Percentiles rank a stretch among this genome's conserved stretches.
These are phyloP conservation scores for Baronia brevicornis DNA, from an alignment of 2,888 invertebrate species.

Conservation along the genomic window DNA sequence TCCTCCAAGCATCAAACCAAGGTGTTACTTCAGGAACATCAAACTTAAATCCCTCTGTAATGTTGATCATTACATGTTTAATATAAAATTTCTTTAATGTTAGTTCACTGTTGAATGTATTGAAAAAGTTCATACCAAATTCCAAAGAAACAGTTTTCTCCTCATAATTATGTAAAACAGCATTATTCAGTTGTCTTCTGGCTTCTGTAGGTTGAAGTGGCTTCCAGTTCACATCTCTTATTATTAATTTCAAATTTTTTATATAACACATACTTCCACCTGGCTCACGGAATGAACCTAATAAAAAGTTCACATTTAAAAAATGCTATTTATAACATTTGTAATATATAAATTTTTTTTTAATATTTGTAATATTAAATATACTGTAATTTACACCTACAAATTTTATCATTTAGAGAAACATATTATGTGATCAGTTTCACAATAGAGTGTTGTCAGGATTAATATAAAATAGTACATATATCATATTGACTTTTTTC, in stretches of 20 bases:
- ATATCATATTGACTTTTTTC: too few species aligned
- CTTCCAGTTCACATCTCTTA: constrained; percentile 87
- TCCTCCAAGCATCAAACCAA: constrained; percentile 98
- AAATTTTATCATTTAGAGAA: too few species aligned
- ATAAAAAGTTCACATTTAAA: too few species aligned
- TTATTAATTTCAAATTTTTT: constrained; percentile 84
- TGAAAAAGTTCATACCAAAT: constrained; percentile 58
- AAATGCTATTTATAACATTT: too few species aligned
- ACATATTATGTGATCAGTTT: too few species aligned
- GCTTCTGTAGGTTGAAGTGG: constrained; percentile 89
- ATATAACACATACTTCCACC: constrained; percentile 83
- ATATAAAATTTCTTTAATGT: constrained; percentile 1
- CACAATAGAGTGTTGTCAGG: too few species aligned
- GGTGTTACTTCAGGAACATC: constrained; percentile 86
- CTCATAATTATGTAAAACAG: constrained; percentile 78
- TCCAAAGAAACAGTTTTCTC: constrained; percentile 71
- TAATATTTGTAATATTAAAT: too few species aligned
- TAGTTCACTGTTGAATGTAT: not conserved
- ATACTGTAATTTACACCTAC: too few species aligned
- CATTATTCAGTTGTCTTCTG: constrained; percentile 89
- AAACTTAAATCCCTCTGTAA: constrained; percentile 73
- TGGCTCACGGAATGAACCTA: constrained; percentile 90
- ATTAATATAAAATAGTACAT: too few species aligned
- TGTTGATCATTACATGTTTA: constrained; percentile 6
- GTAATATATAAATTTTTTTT: too few species aligned